Conservation (phyloP, 2,113 vertebrate species). For the Anseranas semipalmata region DNA sequence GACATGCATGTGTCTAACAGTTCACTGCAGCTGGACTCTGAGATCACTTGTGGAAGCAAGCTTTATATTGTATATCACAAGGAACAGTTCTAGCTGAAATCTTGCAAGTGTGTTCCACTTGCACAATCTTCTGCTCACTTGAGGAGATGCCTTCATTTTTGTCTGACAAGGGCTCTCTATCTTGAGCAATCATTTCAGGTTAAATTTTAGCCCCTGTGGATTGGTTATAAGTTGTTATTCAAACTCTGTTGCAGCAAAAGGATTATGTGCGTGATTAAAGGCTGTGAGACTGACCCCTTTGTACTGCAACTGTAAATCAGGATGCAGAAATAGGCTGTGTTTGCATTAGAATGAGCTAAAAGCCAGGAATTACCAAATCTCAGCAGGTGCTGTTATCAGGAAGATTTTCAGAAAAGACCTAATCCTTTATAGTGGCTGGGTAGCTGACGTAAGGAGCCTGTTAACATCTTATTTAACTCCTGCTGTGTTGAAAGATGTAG, state of each 20-base stretch:
- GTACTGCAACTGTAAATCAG: not conserved
- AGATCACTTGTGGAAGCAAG: not conserved
- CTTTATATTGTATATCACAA: not conserved
- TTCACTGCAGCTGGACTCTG: not conserved
- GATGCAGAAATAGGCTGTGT: not conserved
- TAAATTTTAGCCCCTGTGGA: not conserved
- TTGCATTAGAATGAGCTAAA: constrained; percentile 18
- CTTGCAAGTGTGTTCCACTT: not conserved
- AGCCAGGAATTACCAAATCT: constrained; percentile 12
- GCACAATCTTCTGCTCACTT: not conserved
- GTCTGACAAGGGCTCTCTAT: not conserved
- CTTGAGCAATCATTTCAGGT: not conserved
- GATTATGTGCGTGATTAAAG: not conserved
- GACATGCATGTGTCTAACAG: not conserved
- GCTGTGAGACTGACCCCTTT: not conserved
- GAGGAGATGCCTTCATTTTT: not conserved
- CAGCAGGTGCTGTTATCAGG: constrained; percentile 26
- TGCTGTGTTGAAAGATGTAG: constrained; percentile 23
- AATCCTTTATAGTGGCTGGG: constrained; percentile 14
- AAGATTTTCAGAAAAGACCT: constrained; percentile 39
- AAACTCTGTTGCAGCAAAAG: not conserved
- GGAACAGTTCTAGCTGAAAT: not conserved
- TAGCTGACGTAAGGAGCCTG: constrained; percentile 21
- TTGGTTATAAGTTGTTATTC: not conserved
- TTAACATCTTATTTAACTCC: constrained; percentile 37